A percentile compares a stretch with the other conserved stretches of the same genome.
Evolutionary conservation across 2,113 vertebrate genomes (phyloP).

Genomic region (Nibea coibor): DNA sequence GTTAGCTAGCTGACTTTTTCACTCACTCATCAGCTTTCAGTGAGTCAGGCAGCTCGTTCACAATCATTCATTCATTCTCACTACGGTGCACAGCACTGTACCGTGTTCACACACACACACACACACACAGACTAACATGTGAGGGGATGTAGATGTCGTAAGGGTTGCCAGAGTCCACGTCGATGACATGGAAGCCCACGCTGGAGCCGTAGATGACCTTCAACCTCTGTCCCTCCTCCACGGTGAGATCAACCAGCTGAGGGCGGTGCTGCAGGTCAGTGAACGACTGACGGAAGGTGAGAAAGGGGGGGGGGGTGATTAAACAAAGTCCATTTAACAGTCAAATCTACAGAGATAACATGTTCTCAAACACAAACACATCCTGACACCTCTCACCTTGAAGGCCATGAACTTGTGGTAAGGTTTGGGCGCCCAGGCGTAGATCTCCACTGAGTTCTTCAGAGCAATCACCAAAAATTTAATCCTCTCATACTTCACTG

Average conservation of each 20-base stretch:
- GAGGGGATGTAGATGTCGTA: constrained; percentile 99
- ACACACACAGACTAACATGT: constrained; percentile 88
- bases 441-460: constrained; percentile 98
- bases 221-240: constrained; percentile 98
- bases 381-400: constrained; percentile 86
- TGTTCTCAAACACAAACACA: background rate
- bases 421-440: constrained; percentile 98
- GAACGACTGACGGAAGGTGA: constrained; percentile 88
- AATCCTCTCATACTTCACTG: constrained; percentile 99
- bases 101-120: constrained; percentile 5
- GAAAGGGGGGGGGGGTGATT: background rate
- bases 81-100: background rate
- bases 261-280: constrained; percentile 98
- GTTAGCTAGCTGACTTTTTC: background rate
- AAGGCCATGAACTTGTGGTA: constrained; percentile 99
- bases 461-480: constrained; percentile 99
- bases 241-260: constrained; percentile 95
- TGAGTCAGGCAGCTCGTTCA: background rate
- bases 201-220: constrained; percentile 99
- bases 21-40: background rate
- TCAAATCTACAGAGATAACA: no score
- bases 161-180: constrained; percentile 98
- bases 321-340: background rate
- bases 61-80: no score
- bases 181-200: constrained; percentile 98